A percentile compares a stretch with the other conserved stretches of the same genome.
phyloP scores from a whole-genome alignment of 1,140 invertebrate genomes.

The Gryon sp. region DNA sequence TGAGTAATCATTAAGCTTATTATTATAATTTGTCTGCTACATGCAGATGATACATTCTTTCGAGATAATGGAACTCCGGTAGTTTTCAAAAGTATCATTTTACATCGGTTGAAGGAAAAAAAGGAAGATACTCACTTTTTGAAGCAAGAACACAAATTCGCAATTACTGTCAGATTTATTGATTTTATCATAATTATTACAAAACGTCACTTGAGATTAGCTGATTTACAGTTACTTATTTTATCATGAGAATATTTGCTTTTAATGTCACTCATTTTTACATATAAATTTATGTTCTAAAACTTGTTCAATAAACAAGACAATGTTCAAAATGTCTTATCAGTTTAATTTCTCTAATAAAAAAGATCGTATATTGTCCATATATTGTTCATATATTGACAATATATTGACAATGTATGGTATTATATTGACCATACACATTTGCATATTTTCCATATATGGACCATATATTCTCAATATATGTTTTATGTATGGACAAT shows the following conservation, averaged over 20 bases:
- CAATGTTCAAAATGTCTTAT: too few species aligned
- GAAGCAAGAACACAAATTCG: slow-evolving; percentile 2
- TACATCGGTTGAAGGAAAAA: background rate
- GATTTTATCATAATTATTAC: slow-evolving; percentile 8
- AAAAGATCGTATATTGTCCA: too few species aligned
- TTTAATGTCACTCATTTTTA: background rate
- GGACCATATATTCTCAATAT: too few species aligned
- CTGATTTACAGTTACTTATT: background rate
- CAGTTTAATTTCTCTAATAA: background rate
- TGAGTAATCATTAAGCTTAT: slow-evolving; percentile 27
- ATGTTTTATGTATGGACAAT: too few species aligned
- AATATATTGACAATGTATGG: too few species aligned
- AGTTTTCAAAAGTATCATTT: slow-evolving; percentile 25
- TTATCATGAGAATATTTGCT: background rate
- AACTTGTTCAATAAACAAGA: too few species aligned
- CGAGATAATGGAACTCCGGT: slow-evolving; percentile 8
- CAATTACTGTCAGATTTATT: slow-evolving; percentile 12
- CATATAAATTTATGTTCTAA: too few species aligned
- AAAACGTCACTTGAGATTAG: background rate
- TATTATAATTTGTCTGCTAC: slow-evolving; percentile 19
- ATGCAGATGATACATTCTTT: background rate
- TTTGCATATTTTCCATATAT: too few species aligned
- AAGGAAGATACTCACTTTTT: background rate
- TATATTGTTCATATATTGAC: too few species aligned
- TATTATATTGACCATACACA: too few species aligned